These are phyloP conservation scores for Hydrozoanthus tunicans DNA, from an alignment of 64 coral and sea anemone genomes.

Conservation along the genomic window DNA sequence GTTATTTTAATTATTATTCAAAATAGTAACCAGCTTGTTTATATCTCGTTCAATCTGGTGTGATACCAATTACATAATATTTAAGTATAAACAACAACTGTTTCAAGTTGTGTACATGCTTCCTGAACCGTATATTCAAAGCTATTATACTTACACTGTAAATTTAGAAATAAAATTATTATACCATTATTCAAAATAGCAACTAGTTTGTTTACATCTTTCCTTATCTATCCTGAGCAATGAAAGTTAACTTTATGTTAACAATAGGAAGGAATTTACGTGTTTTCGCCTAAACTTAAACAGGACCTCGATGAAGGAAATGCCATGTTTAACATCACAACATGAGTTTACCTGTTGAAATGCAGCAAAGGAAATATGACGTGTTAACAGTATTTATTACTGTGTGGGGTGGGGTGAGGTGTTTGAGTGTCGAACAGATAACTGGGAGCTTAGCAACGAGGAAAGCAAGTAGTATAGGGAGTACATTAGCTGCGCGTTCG, in stretches of 20 bases:
- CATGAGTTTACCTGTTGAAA: constrained; percentile 49
- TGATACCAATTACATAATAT: too few relatives aligned
- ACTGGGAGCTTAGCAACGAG: too few relatives aligned
- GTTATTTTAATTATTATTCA: too few relatives aligned
- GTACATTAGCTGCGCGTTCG: too few relatives aligned
- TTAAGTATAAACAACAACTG: too few relatives aligned
- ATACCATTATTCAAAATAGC: neutral
- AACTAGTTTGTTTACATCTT: neutral
- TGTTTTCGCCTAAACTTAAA: constrained; percentile 59
- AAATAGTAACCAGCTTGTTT: too few relatives aligned
- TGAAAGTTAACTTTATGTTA: neutral
- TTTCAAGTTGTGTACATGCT: too few relatives aligned
- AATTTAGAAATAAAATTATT: too few relatives aligned
- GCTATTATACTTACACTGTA: too few relatives aligned
- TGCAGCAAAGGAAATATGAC: neutral
- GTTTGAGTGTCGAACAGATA: neutral
- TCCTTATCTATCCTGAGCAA: neutral
- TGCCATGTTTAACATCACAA: constrained; percentile 29
- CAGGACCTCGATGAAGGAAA: constrained; percentile 38
- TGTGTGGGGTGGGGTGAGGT: neutral
- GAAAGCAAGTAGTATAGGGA: too few relatives aligned
- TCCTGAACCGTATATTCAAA: too few relatives aligned
- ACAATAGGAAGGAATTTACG: constrained; percentile 38
- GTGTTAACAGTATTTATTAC: constrained; percentile 15
- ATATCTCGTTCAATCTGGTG: too few relatives aligned